These are phyloP conservation scores for Melipona bicolor DNA, from an alignment of 2,888 invertebrate species.

Conservation along the genomic window DNA sequence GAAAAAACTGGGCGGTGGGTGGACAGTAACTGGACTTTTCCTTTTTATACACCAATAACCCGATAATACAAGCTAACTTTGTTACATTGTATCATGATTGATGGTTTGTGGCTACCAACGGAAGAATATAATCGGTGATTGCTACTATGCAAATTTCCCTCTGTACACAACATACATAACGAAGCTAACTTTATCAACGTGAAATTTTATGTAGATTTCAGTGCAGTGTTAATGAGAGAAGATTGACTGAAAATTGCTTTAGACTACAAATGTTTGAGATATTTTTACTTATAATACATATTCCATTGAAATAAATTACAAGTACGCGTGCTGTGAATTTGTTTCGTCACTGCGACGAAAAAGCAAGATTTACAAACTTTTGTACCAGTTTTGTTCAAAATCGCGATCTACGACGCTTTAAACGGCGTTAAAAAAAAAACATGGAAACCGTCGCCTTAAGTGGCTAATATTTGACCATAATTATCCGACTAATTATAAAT, in stretches of 20 bases:
- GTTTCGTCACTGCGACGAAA: too few species aligned
- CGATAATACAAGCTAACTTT: not conserved
- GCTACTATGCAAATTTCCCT: not conserved
- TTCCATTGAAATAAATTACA: too few species aligned
- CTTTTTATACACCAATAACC: slow-evolving; percentile 2
- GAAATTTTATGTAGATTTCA: not conserved
- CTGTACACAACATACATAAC: not conserved
- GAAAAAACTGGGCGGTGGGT: slow-evolving; percentile 14
- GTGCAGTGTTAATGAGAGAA: too few species aligned
- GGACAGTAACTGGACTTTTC: not conserved
- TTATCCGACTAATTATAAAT: slow-evolving; percentile 23
- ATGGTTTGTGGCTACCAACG: not conserved
- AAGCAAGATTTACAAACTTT: too few species aligned
- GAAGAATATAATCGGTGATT: not conserved
- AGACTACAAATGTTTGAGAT: too few species aligned
- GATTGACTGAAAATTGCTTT: too few species aligned
- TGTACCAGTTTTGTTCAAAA: too few species aligned
- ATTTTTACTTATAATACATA: too few species aligned
- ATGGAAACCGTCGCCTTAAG: not conserved
- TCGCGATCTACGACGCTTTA: not conserved
- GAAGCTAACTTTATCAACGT: not conserved
- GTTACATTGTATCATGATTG: not conserved
- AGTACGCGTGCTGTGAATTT: too few species aligned
- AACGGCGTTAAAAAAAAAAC: not conserved
- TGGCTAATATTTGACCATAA: slow-evolving; percentile 15